phyloP scores from a whole-genome alignment of 2,113 vertebrate species.

The Himantopus leucocephalus region DNA sequence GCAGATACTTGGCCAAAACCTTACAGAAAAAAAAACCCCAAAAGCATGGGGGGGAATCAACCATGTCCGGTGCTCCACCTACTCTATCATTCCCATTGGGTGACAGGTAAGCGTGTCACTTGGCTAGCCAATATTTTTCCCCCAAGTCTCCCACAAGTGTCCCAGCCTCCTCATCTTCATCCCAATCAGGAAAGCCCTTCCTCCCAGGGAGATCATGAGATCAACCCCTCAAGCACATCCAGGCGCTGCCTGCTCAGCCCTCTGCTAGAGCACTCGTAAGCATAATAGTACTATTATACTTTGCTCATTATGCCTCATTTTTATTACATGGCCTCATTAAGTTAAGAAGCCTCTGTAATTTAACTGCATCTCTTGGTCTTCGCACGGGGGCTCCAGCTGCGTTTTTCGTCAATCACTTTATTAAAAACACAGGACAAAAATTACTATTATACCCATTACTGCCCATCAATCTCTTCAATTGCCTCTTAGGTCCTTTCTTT shows the following conservation, averaged over 20 bases:
- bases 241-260: neutral
- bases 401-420: neutral
- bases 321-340: constrained; percentile 53
- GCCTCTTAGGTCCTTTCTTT: constrained; percentile 31
- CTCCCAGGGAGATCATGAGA: neutral
- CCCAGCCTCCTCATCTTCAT: neutral
- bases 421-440: constrained; percentile 57
- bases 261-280: neutral
- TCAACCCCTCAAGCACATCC: neutral
- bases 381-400: constrained; percentile 10
- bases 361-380: constrained; percentile 48
- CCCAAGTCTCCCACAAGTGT: neutral
- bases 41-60: fast-evolving
- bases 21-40: neutral
- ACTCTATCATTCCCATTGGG: fast-evolving
- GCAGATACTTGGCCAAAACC: neutral
- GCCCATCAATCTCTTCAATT: constrained; percentile 31
- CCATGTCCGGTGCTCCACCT: neutral
- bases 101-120: neutral
- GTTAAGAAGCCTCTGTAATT: constrained; percentile 48
- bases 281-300: constrained; percentile 17
- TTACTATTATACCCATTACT: constrained; percentile 24
- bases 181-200: neutral
- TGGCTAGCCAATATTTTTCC: neutral
- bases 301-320: constrained; percentile 43